Conservation (phyloP, 92 coral and sea anemone genomes). For the Metridium senile region DNA sequence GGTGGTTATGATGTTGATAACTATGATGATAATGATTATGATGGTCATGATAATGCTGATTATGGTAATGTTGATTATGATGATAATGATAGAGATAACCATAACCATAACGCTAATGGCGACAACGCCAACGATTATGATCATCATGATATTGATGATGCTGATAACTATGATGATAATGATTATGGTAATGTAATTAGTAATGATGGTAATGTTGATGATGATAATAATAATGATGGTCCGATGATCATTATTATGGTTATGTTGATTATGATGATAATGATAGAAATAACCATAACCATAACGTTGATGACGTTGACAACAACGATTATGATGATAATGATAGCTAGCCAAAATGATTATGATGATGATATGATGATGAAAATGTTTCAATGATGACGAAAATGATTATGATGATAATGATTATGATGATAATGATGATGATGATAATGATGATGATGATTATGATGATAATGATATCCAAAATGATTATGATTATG, state of each 20-base stretch:
- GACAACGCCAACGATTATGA: not conserved
- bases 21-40: not conserved
- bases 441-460: constrained; percentile 1
- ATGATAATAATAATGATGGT: not conserved
- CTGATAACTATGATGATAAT: not conserved
- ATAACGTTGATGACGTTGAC: not conserved
- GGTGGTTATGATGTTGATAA: not conserved
- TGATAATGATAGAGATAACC: not conserved
- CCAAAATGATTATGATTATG: not conserved
- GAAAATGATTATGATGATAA: not conserved
- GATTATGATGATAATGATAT: not conserved
- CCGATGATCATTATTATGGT: not conserved
- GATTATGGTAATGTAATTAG: not conserved
- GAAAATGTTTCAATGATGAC: not conserved
- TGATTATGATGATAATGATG: not conserved
- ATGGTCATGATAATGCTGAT: not conserved
- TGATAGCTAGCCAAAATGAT: not conserved
- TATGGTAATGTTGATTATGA: not conserved
- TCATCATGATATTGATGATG: not conserved
- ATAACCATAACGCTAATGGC: not conserved
- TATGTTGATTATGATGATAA: not conserved
- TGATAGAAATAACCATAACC: not conserved
- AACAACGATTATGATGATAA: not conserved
- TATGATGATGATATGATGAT: not conserved
- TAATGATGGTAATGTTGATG: not conserved